A percentile compares a stretch with the other conserved stretches of the same genome.
Evolutionary conservation across 2,113 vertebrate species (phyloP).

Genomic region (Brevimyrus niger): DNA sequence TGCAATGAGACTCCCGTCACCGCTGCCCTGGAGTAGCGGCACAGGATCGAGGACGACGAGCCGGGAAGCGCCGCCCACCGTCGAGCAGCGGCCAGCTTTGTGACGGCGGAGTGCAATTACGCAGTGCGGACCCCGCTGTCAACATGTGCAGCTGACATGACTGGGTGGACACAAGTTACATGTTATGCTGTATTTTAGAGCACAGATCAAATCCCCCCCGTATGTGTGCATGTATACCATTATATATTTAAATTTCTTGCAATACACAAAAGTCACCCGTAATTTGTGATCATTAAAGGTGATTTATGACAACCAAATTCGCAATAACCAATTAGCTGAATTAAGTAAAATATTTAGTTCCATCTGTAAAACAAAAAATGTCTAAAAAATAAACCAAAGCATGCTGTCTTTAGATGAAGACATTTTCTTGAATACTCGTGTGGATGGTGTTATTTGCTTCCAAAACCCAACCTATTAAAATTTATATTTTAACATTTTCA

Average conservation of each 20-base stretch:
- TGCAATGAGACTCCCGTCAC: not conserved
- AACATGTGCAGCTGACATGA: not conserved
- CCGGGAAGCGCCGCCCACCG: conserved; percentile 7
- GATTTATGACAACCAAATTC: not conserved
- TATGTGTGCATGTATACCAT: not conserved
- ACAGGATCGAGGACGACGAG: not conserved
- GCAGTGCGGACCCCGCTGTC: conserved; percentile 13
- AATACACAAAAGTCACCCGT: not conserved
- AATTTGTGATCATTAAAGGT: not conserved
- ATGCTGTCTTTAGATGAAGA: not conserved
- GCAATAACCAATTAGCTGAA: not conserved
- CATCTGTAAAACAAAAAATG: not conserved
- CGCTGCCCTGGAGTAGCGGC: not conserved
- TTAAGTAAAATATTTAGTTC: not conserved
- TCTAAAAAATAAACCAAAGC: not conserved
- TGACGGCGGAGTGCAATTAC: not conserved
- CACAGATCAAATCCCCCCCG: not conserved
- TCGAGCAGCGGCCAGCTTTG: not conserved
- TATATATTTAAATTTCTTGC: not conserved
- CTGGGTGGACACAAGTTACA: not conserved
- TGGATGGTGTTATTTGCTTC: not conserved
- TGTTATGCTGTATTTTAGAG: not conserved
- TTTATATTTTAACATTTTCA: not conserved
- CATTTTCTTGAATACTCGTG: not conserved
- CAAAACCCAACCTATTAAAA: not conserved